Conservation (phyloP, 2,888 invertebrate species). For the Bibio marci region DNA sequence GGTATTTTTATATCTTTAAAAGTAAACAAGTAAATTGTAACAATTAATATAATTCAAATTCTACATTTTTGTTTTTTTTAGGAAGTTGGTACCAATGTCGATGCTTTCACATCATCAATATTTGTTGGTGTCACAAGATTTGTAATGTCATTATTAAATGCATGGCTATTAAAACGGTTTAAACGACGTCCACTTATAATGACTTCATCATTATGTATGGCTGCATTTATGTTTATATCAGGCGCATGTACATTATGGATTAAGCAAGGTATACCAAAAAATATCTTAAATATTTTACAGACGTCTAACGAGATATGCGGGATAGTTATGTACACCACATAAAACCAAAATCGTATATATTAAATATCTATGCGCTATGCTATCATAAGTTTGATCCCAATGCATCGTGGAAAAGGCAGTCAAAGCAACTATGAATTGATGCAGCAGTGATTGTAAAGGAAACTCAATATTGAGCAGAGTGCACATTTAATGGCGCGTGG, state of each 20-base stretch:
- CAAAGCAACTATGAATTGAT: no score
- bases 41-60: not conserved
- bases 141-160: conserved; percentile 38
- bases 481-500: no score
- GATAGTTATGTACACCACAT: no score
- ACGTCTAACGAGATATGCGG: no score
- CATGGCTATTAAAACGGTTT: conserved; percentile 34
- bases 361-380: not conserved
- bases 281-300: conserved; percentile 18
- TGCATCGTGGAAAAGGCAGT: no score
- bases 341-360: no score
- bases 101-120: conserved; percentile 37
- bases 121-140: conserved; percentile 37
- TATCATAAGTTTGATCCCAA: no score
- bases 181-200: conserved; percentile 35
- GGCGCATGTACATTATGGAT: conserved; percentile 35
- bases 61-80: conserved; percentile 15
- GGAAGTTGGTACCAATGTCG: conserved; percentile 33
- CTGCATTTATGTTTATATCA: conserved; percentile 36
- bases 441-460: no score
- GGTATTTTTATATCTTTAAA: conserved; percentile 22
- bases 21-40: not conserved
- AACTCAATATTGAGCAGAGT: no score
- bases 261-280: conserved; percentile 21
- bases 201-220: conserved; percentile 37